phyloP scores from a whole-genome alignment of 1,140 invertebrate genomes.

The Laupala kohalensis region DNA sequence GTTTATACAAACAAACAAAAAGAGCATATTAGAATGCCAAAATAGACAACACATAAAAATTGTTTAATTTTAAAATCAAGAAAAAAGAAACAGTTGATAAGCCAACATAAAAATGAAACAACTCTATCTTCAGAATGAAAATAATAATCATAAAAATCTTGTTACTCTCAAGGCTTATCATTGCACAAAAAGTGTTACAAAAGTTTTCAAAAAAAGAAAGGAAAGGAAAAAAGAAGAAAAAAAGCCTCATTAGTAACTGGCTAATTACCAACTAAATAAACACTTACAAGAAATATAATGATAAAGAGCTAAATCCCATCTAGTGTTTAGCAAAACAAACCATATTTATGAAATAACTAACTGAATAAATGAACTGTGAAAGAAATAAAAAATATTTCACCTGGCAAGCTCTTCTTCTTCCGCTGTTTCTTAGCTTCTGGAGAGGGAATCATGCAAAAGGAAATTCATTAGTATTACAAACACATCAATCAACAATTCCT shows the following conservation, averaged over 20 bases:
- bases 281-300: background rate
- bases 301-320: background rate
- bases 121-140: too few relatives aligned
- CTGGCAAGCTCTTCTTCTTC: conserved; percentile 76
- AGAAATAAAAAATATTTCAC: conserved; percentile 38
- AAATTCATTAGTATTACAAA: conserved; percentile 23
- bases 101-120: too few relatives aligned
- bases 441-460: conserved; percentile 27
- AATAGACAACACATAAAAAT: too few relatives aligned
- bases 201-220: background rate
- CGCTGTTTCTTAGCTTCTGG: conserved; percentile 85
- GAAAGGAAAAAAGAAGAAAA: too few relatives aligned
- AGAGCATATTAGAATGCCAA: too few relatives aligned
- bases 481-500: conserved; percentile 14
- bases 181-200: too few relatives aligned
- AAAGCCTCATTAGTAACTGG: background rate
- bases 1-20: too few relatives aligned
- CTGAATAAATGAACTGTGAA: background rate
- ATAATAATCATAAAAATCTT: too few relatives aligned
- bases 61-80: too few relatives aligned
- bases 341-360: background rate
- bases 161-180: too few relatives aligned
- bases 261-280: background rate
- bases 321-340: background rate
- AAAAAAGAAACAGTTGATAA: too few relatives aligned